Evolutionary conservation across 2,888 invertebrate genomes (phyloP).

Genomic region (Cylindroiulus punctatus): DNA sequence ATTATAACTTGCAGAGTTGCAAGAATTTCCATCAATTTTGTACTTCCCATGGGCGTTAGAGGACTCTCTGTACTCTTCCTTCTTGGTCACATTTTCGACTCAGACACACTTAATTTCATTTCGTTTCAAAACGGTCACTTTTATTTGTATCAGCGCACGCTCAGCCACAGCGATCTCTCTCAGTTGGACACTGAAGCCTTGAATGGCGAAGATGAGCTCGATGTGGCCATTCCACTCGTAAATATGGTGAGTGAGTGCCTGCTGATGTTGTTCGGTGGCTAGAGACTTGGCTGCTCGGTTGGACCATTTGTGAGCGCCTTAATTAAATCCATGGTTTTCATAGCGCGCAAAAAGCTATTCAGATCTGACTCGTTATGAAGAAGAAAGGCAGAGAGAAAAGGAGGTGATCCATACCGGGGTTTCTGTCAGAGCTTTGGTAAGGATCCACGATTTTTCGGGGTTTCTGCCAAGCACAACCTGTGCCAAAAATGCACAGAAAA

Average conservation of each 20-base stretch:
- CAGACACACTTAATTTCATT: background rate
- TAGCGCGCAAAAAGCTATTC: slow-evolving; percentile 57
- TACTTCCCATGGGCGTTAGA: background rate
- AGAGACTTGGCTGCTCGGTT: slow-evolving; percentile 37
- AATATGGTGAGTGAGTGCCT: slow-evolving; percentile 54
- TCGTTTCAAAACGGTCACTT: slow-evolving; percentile 8
- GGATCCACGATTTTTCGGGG: slow-evolving; percentile 51
- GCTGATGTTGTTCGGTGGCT: background rate
- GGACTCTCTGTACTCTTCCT: background rate
- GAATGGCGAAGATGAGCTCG: slow-evolving; percentile 44
- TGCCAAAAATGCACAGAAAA: slow-evolving; percentile 26
- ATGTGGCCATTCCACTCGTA: slow-evolving; percentile 46
- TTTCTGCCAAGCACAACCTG: slow-evolving; percentile 44
- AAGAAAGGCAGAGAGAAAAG: slow-evolving; percentile 57
- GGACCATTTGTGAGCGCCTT: slow-evolving; percentile 8
- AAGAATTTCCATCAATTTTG: background rate
- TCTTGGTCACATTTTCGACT: background rate
- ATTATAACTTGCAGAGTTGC: too few relatives aligned
- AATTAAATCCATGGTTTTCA: slow-evolving; percentile 50
- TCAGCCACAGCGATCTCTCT: slow-evolving; percentile 54
- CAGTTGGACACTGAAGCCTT: slow-evolving; percentile 44
- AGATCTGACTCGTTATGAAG: slow-evolving; percentile 57
- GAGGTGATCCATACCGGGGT: slow-evolving; percentile 58
- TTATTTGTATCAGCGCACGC: slow-evolving; percentile 49
- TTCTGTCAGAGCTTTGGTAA: slow-evolving; percentile 59